Evolutionary conservation across 2,888 invertebrate species (phyloP), one percentile per base, ranked within the genome.

Genomic region (Molanna angustata): DNA sequence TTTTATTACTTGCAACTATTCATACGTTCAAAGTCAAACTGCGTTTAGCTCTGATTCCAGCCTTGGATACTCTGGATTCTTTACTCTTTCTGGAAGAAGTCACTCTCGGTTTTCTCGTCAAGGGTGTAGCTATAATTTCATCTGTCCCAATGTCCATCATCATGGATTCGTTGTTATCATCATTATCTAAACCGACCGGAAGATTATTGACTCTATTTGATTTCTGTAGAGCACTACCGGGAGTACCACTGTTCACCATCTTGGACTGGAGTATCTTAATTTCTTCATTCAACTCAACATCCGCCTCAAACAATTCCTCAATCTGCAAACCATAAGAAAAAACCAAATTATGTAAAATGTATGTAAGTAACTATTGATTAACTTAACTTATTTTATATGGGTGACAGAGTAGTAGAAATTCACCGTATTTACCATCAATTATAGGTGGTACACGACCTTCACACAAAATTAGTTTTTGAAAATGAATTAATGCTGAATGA

Each of bases 221-320:
- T n/a, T 19, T 32, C 7, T 14, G 20, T 7, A 33, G 7, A 2
- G 35, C n/a, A 21, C 21, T 22, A 2, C 14, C 9, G 6, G 27
- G 43, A n/a, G n/a, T n/a, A n/a, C n/a, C n/a, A n/a, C n/a, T n/a
- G n/a, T n/a, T n/a, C n/a, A n/a, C n/a, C n/a, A n/a, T n/a, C n/a
- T n/a, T n/a, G 11, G n/a, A 4, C 37, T 73, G 72, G 67, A 75
- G 74, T 49, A 66, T 66, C 18, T 65, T 67, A 33, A 76, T 65
- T 33, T 70, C 68, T 54, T 65, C 65, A 56, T 74, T 66, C 3
- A 76, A 61, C 57, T 74, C 74, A 51, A 70, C 70, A 64, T 76
- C 73, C 62, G 68, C 70, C 37, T 74, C 70, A 22, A 75, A 69
- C 1, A 74, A 57, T 61, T 75, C 76, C 56, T 71, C 71, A 60